Base-by-base conservation (phyloP, 2,888 invertebrate species). In the Hypomecis atomaria region DNA sequence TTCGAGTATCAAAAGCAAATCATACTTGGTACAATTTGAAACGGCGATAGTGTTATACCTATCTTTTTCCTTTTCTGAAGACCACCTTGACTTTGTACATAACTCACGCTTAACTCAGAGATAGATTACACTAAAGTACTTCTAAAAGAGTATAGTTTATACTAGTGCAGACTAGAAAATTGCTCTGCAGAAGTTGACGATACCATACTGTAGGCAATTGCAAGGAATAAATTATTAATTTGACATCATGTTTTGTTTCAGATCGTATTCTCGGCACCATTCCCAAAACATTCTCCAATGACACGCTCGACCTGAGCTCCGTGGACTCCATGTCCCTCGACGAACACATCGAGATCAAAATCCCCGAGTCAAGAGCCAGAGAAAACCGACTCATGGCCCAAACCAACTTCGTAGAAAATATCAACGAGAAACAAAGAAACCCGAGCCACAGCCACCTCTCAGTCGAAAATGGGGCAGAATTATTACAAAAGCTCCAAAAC, bases 321-420 rank as follows among this genome's bases (percentile, higher is more conserved):
- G 92, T 95, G 55, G 95, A 95, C 72, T 94, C 94, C 59, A 93
- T 94, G 78, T 95, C 94, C 0, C 78, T 92, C 62, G 94, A 93
- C 72, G 94, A 94, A 65, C 94, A 94, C 76, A 94, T 94, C 42
- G 94, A 94, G 75, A 94, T 94, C 75, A 93, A 93, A 71, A 93
- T 87, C 89, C 96, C 80, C 71, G 94, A 88, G 74, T 78, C 92
- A 0, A 84, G 93, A 71, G 92, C 79, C n/a, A 78, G 89, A 66
- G 93, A 93, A 66, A 93, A 93, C 78, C 80, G 93, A 34, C 79
- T 91, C 1, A 89, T 93, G 88, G 92, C 92, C 0, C 89, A 92
- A 62, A 92, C 83, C 70, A 92, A 92, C 71, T 92, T 92, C 72
- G 84, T 92, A 1, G 90, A 92, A 48, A 86, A 91, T 73, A 85